These are phyloP conservation scores for Dynastes tityus DNA, from an alignment of 2,888 invertebrate genomes.

Conservation along the genomic window DNA sequence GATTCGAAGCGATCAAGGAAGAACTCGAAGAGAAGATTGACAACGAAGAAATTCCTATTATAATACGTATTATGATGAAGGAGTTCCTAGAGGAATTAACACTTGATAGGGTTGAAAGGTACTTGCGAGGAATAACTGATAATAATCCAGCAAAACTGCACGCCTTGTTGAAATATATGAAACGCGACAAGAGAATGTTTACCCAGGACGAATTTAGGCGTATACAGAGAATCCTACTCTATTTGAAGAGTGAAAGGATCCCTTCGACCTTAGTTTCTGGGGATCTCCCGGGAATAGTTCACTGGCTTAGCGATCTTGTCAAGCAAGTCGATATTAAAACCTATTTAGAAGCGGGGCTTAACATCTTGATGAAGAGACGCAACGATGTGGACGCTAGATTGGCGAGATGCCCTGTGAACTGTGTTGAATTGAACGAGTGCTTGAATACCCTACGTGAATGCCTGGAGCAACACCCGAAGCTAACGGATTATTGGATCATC, in stretches of 20 bases:
- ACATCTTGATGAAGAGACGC: background rate
- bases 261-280: slow-evolving; percentile 8
- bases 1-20: slow-evolving; percentile 15
- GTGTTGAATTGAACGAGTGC: background rate
- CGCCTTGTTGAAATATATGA: slow-evolving; percentile 2
- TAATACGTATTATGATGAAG: slow-evolving; percentile 22
- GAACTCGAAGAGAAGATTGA: slow-evolving; percentile 8
- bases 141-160: background rate
- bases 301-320: background rate
- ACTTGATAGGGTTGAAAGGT: slow-evolving; percentile 13
- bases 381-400: slow-evolving; percentile 4
- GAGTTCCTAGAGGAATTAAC: slow-evolving; percentile 3
- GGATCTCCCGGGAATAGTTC: background rate
- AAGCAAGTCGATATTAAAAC: background rate
- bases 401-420: slow-evolving; percentile 17
- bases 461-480: no score
- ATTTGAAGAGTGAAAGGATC: slow-evolving; percentile 16
- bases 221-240: background rate
- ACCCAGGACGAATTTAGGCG: background rate
- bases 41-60: background rate
- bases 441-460: no score
- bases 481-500: no score
- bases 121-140: background rate
- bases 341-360: background rate
- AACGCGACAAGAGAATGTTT: background rate